phyloP scores from a whole-genome alignment of 2,888 invertebrate species.

The Brenthis daphne region DNA sequence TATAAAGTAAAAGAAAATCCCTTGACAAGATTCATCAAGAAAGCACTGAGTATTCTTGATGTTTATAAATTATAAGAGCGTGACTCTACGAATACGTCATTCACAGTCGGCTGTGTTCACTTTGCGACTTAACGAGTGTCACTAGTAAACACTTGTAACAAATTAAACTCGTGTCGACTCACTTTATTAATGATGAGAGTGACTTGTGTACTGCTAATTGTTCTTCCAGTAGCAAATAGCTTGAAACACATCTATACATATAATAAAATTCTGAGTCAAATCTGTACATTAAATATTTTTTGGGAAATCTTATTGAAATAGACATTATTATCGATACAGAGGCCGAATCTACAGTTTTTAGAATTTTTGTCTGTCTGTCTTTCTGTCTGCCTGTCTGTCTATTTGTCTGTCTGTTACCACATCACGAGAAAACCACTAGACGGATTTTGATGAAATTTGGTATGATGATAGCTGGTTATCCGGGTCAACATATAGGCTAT shows the following conservation, averaged over 20 bases:
- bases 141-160: conserved; percentile 26
- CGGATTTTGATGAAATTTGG: no score
- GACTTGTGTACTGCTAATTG: conserved; percentile 61
- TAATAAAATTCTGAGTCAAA: no score
- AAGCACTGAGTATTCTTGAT: conserved; percentile 20
- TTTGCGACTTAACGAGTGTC: conserved; percentile 39
- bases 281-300: no score
- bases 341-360: no score
- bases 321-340: no score
- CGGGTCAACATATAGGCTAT: no score
- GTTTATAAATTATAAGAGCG: conserved; percentile 34
- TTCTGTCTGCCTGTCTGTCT: no score
- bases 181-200: conserved; percentile 58
- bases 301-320: no score
- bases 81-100: conserved; percentile 38
- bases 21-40: conserved; percentile 1
- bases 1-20: neutral
- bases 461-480: no score
- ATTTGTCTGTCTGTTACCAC: no score
- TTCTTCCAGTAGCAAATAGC: conserved; percentile 21
- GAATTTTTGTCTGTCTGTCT: no score
- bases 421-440: no score
- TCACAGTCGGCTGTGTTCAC: conserved; percentile 30
- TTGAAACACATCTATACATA: conserved; percentile 33
- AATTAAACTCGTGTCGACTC: conserved; percentile 54